These are phyloP conservation scores for Carduelis carduelis DNA, from an alignment of 2,797 vertebrate genomes.

Conservation along the genomic window DNA sequence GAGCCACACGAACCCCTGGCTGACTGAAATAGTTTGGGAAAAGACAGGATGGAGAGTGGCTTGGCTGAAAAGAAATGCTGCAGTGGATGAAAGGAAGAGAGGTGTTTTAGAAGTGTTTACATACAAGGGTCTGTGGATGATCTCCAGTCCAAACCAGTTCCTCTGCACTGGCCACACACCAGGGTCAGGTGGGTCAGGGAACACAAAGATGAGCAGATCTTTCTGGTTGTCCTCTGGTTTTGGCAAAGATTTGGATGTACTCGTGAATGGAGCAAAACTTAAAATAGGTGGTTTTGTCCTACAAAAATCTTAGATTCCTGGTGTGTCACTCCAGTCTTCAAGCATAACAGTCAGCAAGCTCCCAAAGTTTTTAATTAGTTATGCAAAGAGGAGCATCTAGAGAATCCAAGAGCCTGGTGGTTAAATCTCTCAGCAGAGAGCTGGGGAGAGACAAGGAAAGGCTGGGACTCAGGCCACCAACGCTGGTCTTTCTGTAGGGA, in stretches of 20 bases:
- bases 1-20: not conserved
- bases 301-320: not conserved
- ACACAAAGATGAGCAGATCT: not conserved
- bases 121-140: rapidly evolving
- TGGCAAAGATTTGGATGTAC: not conserved
- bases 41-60: not conserved
- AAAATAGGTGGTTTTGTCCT: not conserved
- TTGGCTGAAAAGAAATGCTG: not conserved
- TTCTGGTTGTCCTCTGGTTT: not conserved
- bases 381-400: not conserved
- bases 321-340: not conserved
- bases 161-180: not conserved
- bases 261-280: not conserved
- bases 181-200: not conserved
- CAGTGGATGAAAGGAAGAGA: not conserved
- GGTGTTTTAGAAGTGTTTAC: not conserved
- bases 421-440: not conserved
- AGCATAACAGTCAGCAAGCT: not conserved
- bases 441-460: not conserved
- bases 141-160: not conserved
- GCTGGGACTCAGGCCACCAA: not conserved
- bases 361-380: not conserved
- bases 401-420: not conserved
- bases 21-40: not conserved
- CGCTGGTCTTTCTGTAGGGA: not conserved